A percentile compares a stretch with the other conserved stretches of the same genome.
These are phyloP conservation scores for Danaus melanippus DNA, from an alignment of 1,140 invertebrate genomes.

Conservation along the genomic window DNA sequence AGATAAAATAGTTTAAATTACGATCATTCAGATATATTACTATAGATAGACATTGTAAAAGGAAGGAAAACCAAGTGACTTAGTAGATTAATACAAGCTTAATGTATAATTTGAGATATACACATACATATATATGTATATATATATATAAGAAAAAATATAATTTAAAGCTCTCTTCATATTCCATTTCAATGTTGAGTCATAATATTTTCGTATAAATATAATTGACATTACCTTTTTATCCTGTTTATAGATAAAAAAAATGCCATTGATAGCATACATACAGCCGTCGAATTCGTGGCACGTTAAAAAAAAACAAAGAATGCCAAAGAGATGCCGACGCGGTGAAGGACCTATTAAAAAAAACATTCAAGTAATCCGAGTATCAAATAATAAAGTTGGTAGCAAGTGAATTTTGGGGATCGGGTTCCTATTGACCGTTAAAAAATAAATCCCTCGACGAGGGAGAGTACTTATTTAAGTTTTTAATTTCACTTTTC, in stretches of 20 bases:
- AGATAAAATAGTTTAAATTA: constrained; percentile 57
- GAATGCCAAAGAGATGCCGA: constrained; percentile 47
- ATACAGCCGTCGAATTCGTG: too few relatives aligned
- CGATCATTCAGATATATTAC: constrained; percentile 51
- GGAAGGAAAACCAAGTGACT: neutral
- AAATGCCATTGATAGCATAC: too few relatives aligned
- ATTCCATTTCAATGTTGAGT: too few relatives aligned
- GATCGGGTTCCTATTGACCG: constrained; percentile 51
- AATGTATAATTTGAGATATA: too few relatives aligned
- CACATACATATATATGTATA: too few relatives aligned
- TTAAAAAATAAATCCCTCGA: constrained; percentile 36
- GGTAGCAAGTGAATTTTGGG: constrained; percentile 68
- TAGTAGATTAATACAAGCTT: too few relatives aligned
- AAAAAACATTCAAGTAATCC: constrained; percentile 56
- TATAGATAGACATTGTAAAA: constrained; percentile 19
- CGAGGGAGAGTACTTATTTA: constrained; percentile 34
- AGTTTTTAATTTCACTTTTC: constrained; percentile 32
- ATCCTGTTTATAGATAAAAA: too few relatives aligned
- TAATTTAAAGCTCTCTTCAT: too few relatives aligned
- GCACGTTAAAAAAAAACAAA: constrained; percentile 29
- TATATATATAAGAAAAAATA: too few relatives aligned
- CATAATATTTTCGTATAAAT: too few relatives aligned
- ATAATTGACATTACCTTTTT: too few relatives aligned
- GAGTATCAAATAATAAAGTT: constrained; percentile 71
- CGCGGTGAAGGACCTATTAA: constrained; percentile 31